Percentiles rank a stretch among this genome's conserved stretches.
phyloP scores from a whole-genome alignment of 2,888 invertebrate genomes.

The Panopea generosa region DNA sequence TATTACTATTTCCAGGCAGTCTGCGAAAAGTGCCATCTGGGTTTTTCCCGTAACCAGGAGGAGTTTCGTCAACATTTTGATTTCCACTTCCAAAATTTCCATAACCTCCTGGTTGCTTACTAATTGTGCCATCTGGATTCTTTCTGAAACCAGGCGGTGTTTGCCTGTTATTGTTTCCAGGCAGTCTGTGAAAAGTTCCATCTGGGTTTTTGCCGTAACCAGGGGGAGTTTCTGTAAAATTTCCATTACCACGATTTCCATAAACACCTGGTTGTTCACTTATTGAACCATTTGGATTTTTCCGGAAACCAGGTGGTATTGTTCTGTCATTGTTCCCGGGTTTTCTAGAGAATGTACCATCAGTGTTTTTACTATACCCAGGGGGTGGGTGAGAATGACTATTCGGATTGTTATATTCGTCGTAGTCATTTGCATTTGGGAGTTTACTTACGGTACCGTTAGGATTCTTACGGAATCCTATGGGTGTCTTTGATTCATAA shows the following conservation, averaged over 20 bases:
- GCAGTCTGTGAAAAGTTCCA: constrained; percentile 18
- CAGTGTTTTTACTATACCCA: constrained; percentile 19
- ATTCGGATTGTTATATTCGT: no score
- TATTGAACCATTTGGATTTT: constrained; percentile 18
- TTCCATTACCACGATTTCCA: no score
- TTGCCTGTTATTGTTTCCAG: constrained; percentile 8
- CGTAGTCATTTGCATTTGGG: no score
- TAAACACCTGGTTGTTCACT: no score
- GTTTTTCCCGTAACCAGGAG: constrained; percentile 26
- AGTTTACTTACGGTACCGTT: background rate
- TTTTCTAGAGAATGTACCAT: constrained; percentile 14
- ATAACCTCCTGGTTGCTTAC: background rate
- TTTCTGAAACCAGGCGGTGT: constrained; percentile 11
- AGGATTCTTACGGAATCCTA: constrained; percentile 2
- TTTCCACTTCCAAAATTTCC: no score
- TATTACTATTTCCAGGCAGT: constrained; percentile 14
- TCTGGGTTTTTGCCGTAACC: constrained; percentile 26
- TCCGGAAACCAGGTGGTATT: constrained; percentile 8
- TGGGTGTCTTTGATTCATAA: constrained; percentile 4
- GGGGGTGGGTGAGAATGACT: no score
- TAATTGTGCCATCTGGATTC: constrained; percentile 21
- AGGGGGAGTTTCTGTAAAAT: constrained; percentile 13
- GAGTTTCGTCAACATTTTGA: background rate
- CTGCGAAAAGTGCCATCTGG: constrained; percentile 21
- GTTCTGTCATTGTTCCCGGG: constrained; percentile 10